Evolutionary conservation across 2,888 invertebrate genomes (phyloP).

Genomic region (Brachyptera putata): DNA sequence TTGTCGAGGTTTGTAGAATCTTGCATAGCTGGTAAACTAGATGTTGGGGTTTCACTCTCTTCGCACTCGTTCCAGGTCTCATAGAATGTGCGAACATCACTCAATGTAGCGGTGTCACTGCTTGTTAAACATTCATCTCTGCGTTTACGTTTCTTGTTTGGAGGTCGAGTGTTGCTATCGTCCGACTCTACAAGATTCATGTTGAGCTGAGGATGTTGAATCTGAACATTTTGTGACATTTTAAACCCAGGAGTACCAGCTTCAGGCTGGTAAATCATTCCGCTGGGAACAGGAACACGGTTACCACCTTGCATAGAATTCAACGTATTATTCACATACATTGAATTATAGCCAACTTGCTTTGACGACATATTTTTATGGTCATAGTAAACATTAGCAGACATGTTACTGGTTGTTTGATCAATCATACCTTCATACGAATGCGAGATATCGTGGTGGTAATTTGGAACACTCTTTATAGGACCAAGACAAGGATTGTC

Average conservation of each 20-base stretch:
- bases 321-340: not conserved
- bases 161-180: too few species aligned
- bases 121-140: too few species aligned
- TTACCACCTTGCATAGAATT: too few species aligned
- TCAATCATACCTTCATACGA: not conserved
- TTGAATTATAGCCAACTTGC: not conserved
- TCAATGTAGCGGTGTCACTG: not conserved
- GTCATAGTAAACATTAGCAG: not conserved
- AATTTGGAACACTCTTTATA: not conserved
- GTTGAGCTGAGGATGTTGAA: too few species aligned
- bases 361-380: not conserved
- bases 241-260: too few species aligned
- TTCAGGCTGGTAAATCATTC: too few species aligned
- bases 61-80: not conserved
- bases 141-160: too few species aligned
- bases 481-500: not conserved
- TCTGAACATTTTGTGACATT: too few species aligned
- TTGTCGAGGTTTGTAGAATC: not conserved
- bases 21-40: not conserved
- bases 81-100: not conserved
- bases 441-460: not conserved
- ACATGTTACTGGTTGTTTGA: not conserved
- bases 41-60: not conserved
- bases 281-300: too few species aligned
- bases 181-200: too few species aligned